These are phyloP conservation scores for Phataginus tricuspis DNA, from an alignment of 2,797 vertebrate genomes.

Conservation along the genomic window DNA sequence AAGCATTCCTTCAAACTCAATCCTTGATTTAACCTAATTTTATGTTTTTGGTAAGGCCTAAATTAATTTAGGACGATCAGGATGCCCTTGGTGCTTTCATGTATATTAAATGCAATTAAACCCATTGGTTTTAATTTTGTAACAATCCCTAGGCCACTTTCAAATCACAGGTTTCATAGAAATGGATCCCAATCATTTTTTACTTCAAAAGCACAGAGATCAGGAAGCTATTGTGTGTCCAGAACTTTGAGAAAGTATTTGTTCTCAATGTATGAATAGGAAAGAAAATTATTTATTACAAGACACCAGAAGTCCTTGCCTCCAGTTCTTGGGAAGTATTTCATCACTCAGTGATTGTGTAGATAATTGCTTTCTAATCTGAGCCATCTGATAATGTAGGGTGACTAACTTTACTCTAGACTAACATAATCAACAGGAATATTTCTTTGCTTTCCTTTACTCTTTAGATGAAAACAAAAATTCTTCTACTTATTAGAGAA, in stretches of 20 bases:
- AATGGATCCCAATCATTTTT: background rate
- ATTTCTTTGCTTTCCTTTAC: background rate
- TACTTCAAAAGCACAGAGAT: background rate
- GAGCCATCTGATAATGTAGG: background rate
- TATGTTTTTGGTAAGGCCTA: background rate
- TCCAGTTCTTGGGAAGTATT: background rate
- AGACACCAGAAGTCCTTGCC: background rate
- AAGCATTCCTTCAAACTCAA: background rate
- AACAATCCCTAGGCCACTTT: background rate
- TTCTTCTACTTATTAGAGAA: background rate
- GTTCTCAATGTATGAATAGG: background rate
- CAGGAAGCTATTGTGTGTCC: background rate
- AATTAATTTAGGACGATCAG: background rate
- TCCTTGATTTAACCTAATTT: background rate
- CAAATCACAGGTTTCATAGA: background rate
- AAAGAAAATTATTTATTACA: background rate
- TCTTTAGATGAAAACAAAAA: slow-evolving; percentile 31
- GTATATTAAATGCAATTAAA: background rate
- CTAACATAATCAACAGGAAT: background rate
- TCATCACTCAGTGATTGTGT: background rate
- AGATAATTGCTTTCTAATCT: background rate
- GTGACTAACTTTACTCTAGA: background rate
- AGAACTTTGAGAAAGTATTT: background rate
- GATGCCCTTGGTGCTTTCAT: background rate
- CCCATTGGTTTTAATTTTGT: background rate